These are phyloP conservation scores for Papilio demoleus DNA, from an alignment of 2,888 invertebrate species.

Conservation along the genomic window DNA sequence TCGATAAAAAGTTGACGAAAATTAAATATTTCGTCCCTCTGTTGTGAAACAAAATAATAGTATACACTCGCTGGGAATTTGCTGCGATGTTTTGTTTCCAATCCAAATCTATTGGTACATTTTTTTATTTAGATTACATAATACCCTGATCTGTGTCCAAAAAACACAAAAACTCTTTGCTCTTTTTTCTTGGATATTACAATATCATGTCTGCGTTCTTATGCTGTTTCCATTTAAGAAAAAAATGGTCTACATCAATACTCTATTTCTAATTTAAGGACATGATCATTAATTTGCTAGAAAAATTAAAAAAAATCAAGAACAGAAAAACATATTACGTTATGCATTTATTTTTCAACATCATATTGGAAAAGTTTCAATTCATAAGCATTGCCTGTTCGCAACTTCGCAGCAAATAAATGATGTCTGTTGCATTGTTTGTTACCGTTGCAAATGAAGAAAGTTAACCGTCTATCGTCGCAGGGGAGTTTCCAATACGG, in stretches of 20 bases:
- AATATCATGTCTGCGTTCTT: no score
- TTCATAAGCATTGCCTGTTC: constrained; percentile 21
- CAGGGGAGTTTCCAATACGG: constrained; percentile 55
- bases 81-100: constrained; percentile 11
- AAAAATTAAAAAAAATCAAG: not conserved
- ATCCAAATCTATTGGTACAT: not conserved
- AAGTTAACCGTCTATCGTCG: constrained; percentile 57
- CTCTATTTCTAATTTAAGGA: no score
- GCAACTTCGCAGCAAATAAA: constrained; percentile 38
- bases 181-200: no score
- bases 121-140: no score
- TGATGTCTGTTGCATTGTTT: constrained; percentile 44
- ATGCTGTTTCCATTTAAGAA: no score
- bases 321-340: not conserved
- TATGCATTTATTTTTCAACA: constrained; percentile 4
- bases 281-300: no score
- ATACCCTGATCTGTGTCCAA: no score
- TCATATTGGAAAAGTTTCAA: constrained; percentile 33
- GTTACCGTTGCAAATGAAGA: constrained; percentile 59
- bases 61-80: constrained; percentile 39
- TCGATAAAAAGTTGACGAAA: constrained; percentile 61
- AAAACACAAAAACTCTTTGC: no score
- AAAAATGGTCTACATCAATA: no score
- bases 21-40: constrained; percentile 55
- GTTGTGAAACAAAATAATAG: constrained; percentile 47